Percentiles rank a stretch among this genome's conserved stretches.
Conservation (phyloP, 2,888 invertebrate species). For the Macropis europaea region DNA sequence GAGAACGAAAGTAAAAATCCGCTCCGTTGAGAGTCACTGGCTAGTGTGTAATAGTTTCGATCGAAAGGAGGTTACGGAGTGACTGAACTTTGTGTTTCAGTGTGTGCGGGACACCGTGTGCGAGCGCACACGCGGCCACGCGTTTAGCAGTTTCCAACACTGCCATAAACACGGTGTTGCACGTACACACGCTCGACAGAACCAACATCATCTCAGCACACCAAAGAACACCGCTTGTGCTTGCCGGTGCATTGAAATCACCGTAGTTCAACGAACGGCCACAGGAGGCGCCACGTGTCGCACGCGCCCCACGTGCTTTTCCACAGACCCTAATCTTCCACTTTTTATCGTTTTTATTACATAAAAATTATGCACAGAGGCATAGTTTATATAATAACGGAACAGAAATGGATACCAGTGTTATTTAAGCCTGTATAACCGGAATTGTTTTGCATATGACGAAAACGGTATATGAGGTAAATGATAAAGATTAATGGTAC, state of each 20-base stretch:
- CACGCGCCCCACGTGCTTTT: too few relatives aligned
- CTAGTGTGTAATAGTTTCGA: slow-evolving; percentile 80
- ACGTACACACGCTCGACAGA: not conserved
- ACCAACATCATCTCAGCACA: slow-evolving; percentile 31
- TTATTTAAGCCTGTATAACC: too few relatives aligned
- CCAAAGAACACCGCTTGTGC: slow-evolving; percentile 37
- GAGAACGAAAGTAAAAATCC: slow-evolving; percentile 73
- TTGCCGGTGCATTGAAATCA: slow-evolving; percentile 45
- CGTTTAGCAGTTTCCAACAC: slow-evolving; percentile 49
- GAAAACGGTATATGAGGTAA: too few relatives aligned
- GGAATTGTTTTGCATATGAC: too few relatives aligned
- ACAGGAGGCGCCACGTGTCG: slow-evolving; percentile 52
- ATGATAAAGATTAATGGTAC: too few relatives aligned
- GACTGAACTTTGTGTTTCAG: slow-evolving; percentile 78
- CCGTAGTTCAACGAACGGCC: slow-evolving; percentile 38
- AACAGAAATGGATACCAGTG: too few relatives aligned
- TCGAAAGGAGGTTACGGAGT: slow-evolving; percentile 80
- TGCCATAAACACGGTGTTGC: not conserved
- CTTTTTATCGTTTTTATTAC: too few relatives aligned
- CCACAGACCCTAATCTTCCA: too few relatives aligned
- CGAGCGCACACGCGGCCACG: slow-evolving; percentile 43
- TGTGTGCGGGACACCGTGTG: slow-evolving; percentile 66
- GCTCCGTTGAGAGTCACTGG: slow-evolving; percentile 74
- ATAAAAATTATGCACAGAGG: too few relatives aligned
- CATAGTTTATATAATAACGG: too few relatives aligned